These are phyloP conservation scores for Pseudobourletiella spinata DNA, from an alignment of 1,140 invertebrate genomes.

Conservation along the genomic window DNA sequence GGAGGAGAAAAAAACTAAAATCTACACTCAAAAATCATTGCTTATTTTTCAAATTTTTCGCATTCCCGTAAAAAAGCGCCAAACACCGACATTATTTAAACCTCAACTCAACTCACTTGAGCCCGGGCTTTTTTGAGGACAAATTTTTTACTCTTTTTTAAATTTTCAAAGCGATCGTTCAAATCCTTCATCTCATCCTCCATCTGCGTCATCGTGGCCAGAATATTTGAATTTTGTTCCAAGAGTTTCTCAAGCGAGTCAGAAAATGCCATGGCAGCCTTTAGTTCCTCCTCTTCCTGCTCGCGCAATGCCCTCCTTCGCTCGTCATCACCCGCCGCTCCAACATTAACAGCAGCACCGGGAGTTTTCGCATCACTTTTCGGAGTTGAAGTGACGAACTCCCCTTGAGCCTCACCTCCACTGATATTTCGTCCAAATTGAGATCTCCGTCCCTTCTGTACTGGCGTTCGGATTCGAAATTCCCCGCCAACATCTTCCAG, in stretches of 20 bases:
- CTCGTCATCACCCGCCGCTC: background rate
- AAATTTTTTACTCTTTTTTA: background rate
- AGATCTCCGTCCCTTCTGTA: background rate
- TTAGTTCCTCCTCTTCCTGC: background rate
- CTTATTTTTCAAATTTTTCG: no score
- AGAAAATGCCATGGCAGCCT: background rate
- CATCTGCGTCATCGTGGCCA: background rate
- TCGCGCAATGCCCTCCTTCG: background rate
- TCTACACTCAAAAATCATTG: no score
- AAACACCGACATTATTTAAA: no score
- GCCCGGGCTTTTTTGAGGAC: no score
- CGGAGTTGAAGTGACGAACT: background rate
- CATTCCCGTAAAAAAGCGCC: no score
- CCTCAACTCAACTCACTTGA: no score
- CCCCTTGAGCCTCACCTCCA: background rate
- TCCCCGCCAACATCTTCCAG: background rate
- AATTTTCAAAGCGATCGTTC: background rate
- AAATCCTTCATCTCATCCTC: constrained; percentile 6
- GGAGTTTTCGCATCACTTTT: background rate
- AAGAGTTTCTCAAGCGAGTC: background rate
- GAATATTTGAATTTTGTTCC: background rate
- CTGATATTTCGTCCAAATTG: background rate
- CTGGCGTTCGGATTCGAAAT: background rate
- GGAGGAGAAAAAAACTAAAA: no score
- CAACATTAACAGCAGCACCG: background rate